A percentile compares a stretch with the other conserved stretches of the same genome.
Evolutionary conservation across 1,140 invertebrate genomes (phyloP).

Genomic region (Heliconius eleuchia): DNA sequence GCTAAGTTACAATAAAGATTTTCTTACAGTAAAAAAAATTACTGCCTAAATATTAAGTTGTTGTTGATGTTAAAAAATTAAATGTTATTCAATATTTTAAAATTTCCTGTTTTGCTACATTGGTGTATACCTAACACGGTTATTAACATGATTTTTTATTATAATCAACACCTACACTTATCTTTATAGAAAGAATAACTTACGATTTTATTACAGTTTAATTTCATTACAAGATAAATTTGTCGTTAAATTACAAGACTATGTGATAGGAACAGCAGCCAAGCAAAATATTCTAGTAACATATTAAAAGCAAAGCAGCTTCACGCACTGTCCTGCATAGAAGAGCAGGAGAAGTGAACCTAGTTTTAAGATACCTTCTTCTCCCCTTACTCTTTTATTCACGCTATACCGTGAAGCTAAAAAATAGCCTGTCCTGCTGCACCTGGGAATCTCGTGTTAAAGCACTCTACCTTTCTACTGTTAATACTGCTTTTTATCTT

Average conservation of each 20-base stretch:
- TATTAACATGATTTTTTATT: conserved; percentile 62
- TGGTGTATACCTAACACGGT: conserved; percentile 42
- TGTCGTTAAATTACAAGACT: neutral
- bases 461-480: no score
- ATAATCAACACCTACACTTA: conserved; percentile 58
- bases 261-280: neutral
- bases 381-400: no score
- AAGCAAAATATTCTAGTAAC: neutral
- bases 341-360: no score
- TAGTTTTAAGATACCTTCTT: no score
- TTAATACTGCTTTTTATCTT: no score
- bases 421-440: no score
- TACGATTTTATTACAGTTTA: conserved; percentile 33
- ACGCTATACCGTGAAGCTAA: no score
- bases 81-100: neutral
- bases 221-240: neutral
- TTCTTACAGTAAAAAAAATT: no score
- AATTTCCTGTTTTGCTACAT: conserved; percentile 23
- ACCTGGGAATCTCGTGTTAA: no score
- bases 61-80: no score
- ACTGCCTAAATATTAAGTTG: neutral
- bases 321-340: no score
- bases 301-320: neutral
- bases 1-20: no score
- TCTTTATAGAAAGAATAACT: conserved; percentile 27